Percentiles rank a stretch among this genome's conserved stretches.
phyloP scores from a whole-genome alignment of 1,140 invertebrate species.

The Drosophila insularis region DNA sequence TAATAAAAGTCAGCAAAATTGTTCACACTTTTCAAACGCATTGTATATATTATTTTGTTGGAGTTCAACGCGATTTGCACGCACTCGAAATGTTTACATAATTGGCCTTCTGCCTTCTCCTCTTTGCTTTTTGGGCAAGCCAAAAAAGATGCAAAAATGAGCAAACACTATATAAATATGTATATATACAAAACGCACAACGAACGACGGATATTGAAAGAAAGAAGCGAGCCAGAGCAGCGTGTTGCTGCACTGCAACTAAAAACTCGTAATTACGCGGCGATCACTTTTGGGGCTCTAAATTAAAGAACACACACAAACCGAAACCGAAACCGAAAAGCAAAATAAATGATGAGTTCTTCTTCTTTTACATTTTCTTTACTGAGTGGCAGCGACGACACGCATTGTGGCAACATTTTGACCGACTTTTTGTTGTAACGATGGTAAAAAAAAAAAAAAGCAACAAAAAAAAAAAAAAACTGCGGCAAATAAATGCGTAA shows the following conservation, averaged over 20 bases:
- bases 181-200: slow-evolving; percentile 38
- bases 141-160: slow-evolving; percentile 18
- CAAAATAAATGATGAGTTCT: slow-evolving; percentile 44
- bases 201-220: slow-evolving; percentile 42
- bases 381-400: slow-evolving; percentile 29
- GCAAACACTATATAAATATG: slow-evolving; percentile 24
- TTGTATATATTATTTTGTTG: not conserved
- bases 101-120: slow-evolving; percentile 39
- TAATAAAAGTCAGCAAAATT: not conserved
- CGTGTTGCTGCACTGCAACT: slow-evolving; percentile 40
- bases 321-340: slow-evolving; percentile 42
- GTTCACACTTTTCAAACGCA: slow-evolving; percentile 44
- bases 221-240: slow-evolving; percentile 41
- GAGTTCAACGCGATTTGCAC: slow-evolving; percentile 35
- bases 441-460: slow-evolving; percentile 29
- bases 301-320: slow-evolving; percentile 29
- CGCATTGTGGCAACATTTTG: slow-evolving; percentile 63
- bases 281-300: slow-evolving; percentile 47
- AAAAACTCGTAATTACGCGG: slow-evolving; percentile 48
- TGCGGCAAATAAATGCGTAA: slow-evolving; percentile 38
- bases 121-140: not conserved
- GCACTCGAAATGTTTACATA: slow-evolving; percentile 66
- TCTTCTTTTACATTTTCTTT: not conserved
- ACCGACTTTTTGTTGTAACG: slow-evolving; percentile 67
- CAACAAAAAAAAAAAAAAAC: slow-evolving; percentile 29